These are phyloP conservation scores for Diachasmimorpha longicaudata DNA, from an alignment of 1,140 invertebrate species.

Conservation along the genomic window DNA sequence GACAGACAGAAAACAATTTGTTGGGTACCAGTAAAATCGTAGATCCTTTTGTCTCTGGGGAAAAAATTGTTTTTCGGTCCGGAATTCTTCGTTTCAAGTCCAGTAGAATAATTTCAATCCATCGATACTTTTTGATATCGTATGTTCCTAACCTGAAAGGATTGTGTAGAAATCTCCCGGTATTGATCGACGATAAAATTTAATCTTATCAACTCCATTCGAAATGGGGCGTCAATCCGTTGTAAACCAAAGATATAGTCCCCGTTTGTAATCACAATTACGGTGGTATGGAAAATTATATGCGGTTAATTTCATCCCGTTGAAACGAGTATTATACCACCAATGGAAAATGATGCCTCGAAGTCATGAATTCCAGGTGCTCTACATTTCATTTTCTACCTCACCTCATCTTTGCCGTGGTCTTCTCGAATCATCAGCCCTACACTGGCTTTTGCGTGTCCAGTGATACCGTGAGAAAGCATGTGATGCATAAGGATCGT, in stretches of 20 bases:
- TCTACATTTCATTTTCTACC: background rate
- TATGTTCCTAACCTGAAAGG: too few species aligned
- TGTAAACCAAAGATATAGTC: background rate
- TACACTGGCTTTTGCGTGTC: background rate
- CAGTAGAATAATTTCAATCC: too few species aligned
- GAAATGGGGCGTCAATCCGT: background rate
- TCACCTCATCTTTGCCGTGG: background rate
- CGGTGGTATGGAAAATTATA: background rate
- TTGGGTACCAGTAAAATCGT: too few species aligned
- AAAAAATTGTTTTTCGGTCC: too few species aligned
- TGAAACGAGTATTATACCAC: background rate
- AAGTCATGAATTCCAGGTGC: background rate
- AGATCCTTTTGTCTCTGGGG: too few species aligned
- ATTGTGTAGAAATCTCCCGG: too few species aligned
- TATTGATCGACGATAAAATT: too few species aligned
- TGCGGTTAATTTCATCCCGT: background rate
- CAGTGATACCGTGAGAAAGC: background rate
- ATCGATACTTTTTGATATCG: too few species aligned
- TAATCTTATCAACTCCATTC: too few species aligned
- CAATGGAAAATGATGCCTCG: background rate
- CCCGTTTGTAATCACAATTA: background rate
- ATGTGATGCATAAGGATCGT: background rate
- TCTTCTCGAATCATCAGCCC: background rate
- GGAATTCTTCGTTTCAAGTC: too few species aligned
- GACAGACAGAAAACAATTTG: too few species aligned